Evolutionary conservation across 2,113 vertebrate species (phyloP).

Genomic region (Pycnonotus jocosus): DNA sequence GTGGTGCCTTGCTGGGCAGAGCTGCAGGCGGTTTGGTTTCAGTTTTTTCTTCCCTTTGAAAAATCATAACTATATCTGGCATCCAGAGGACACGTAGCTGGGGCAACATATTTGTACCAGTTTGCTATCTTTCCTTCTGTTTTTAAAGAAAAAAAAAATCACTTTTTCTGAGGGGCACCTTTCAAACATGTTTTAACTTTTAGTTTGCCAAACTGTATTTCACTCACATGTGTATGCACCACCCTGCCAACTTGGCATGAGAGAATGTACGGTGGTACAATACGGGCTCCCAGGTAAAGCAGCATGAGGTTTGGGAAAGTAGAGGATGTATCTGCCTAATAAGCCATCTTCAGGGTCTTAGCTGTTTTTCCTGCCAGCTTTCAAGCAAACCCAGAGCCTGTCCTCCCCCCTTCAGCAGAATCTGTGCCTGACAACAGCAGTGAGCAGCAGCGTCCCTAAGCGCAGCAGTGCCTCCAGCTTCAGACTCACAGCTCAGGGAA

Average conservation of each 20-base stretch:
- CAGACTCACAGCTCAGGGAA: not conserved
- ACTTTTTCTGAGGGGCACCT: not conserved
- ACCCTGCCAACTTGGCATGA: not conserved
- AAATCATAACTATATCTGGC: not conserved
- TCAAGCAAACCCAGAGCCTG: not conserved
- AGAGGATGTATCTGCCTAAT: not conserved
- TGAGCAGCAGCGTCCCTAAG: not conserved
- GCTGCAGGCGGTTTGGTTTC: slow-evolving; percentile 20
- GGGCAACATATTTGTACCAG: not conserved
- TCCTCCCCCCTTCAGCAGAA: not conserved
- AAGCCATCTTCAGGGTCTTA: not conserved
- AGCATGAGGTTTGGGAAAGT: not conserved
- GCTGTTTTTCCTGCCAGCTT: not conserved
- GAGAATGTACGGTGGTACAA: not conserved
- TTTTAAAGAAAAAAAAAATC: not conserved
- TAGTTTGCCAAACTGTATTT: not conserved
- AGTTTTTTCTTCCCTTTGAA: slow-evolving; percentile 34
- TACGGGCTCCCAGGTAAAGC: not conserved
- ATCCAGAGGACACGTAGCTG: not conserved
- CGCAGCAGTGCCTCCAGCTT: not conserved
- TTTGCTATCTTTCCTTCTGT: not conserved
- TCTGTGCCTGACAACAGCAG: not conserved
- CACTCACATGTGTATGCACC: not conserved
- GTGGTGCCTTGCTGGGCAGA: slow-evolving; percentile 58
- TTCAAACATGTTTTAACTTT: not conserved